Base-by-base conservation (phyloP, 2,888 invertebrate species). In the Leptogaster cylindrica region DNA sequence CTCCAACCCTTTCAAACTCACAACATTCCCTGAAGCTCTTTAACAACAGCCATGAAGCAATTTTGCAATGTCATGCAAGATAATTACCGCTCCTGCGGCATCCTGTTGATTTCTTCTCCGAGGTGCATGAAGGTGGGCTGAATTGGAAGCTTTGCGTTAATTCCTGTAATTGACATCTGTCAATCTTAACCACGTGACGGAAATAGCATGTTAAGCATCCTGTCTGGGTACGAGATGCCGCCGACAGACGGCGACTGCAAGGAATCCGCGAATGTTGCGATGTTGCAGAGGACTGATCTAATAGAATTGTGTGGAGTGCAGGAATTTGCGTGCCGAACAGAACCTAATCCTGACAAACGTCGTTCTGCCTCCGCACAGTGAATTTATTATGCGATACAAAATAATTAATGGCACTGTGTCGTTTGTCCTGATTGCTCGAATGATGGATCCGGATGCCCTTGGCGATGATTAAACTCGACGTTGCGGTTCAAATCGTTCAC, bases 91-190 rank as follows among this genome's bases (percentile, higher is more conserved):
- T n/a, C n/a, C n/a, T n/a, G n/a, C n/a, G n/a, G n/a, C n/a, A n/a
- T n/a, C n/a, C n/a, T n/a, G n/a, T n/a, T n/a, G n/a, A n/a, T n/a
- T n/a, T n/a, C n/a, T n/a, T n/a, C n/a, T n/a, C n/a, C n/a, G n/a
- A n/a, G n/a, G n/a, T n/a, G n/a, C n/a, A n/a, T n/a, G n/a, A n/a
- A n/a, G n/a, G n/a, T n/a, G n/a, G n/a, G n/a, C n/a, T n/a, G n/a
- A 52, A 14, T 52, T 52, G 31, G 33, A 31, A 52, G 52, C 33
- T 52, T 31, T 31, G 28, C 33, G 31, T 64, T 31, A 64, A 46
- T 48, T 64, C 36, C 46, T 68, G 68, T 65, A 64, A 68, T 68
- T 68, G 68, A 68, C 68, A 65, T 65, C 25, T 65, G 68, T 68
- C 68, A 68, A 68, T 68, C 68, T 52, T 23, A 65, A 65, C 65